A percentile compares a stretch with the other conserved stretches of the same genome.
Evolutionary conservation across 2,113 vertebrate genomes (phyloP).

Genomic region (Psittacula cyanocephala): DNA sequence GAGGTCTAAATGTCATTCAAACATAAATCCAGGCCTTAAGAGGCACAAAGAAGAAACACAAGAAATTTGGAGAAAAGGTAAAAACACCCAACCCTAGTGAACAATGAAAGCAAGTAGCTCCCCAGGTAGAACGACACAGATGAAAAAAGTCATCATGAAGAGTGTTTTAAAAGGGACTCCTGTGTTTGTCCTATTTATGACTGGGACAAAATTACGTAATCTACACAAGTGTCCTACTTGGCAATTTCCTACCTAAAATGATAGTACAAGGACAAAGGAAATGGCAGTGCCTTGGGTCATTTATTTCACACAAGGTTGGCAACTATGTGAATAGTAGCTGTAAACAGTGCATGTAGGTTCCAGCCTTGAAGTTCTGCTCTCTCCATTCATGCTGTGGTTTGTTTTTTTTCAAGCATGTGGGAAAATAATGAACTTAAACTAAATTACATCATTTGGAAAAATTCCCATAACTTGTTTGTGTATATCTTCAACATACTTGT

Average conservation of each 20-base stretch:
- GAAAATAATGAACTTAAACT: neutral
- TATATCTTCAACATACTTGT: neutral
- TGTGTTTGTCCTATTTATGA: slow-evolving; percentile 46
- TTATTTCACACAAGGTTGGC: neutral
- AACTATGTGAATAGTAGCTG: neutral
- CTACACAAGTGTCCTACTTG: slow-evolving; percentile 22
- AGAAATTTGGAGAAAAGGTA: neutral
- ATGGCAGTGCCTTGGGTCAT: neutral
- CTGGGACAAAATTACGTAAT: slow-evolving; percentile 37
- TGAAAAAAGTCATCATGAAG: neutral
- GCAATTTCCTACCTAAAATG: neutral
- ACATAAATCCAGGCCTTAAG: neutral
- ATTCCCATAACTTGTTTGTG: neutral
- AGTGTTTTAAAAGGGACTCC: neutral
- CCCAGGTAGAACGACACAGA: neutral
- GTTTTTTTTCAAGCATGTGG: neutral
- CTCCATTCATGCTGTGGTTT: fast-evolving
- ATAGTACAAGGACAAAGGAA: slow-evolving; percentile 24
- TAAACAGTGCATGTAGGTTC: neutral
- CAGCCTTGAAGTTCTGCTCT: neutral
- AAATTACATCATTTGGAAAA: neutral
- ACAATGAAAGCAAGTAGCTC: neutral
- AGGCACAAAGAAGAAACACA: neutral
- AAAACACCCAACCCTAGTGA: neutral
- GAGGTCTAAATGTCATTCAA: neutral